Percentiles rank a stretch among this genome's conserved stretches.
phyloP scores from a whole-genome alignment of 2,888 invertebrate species.

The Hirudinaria manillensis region DNA sequence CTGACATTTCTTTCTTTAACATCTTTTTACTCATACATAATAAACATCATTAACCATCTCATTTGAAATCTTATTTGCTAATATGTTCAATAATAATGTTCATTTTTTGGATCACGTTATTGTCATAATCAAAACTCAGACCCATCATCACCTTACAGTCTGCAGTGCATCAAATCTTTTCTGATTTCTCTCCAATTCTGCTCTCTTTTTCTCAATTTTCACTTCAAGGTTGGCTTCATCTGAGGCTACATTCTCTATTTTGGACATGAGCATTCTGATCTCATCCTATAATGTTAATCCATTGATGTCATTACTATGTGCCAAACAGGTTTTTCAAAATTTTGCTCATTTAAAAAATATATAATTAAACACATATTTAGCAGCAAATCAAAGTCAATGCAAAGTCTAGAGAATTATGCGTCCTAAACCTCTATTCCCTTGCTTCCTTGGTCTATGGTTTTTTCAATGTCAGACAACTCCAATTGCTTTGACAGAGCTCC shows the following conservation, averaged over 20 bases:
- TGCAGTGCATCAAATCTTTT: conserved; percentile 86
- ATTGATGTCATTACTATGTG: neutral
- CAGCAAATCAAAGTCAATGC: too few species aligned
- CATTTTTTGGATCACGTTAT: too few species aligned
- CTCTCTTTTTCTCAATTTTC: conserved; percentile 81
- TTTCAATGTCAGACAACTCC: conserved; percentile 74
- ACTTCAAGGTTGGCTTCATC: conserved; percentile 81
- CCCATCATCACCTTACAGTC: conserved; percentile 69
- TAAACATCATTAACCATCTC: too few species aligned
- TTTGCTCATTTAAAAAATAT: too few species aligned
- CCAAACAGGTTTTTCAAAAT: neutral
- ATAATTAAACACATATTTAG: neutral
- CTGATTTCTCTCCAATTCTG: conserved; percentile 84
- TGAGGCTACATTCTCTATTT: conserved; percentile 77
- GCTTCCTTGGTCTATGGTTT: conserved; percentile 70
- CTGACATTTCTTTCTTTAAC: too few species aligned
- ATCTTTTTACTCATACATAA: too few species aligned
- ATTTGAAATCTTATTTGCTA: too few species aligned
- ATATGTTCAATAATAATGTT: too few species aligned
- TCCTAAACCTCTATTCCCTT: conserved; percentile 61
- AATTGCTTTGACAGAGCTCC: conserved; percentile 74
- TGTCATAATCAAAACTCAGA: too few species aligned
- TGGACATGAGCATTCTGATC: conserved; percentile 63
- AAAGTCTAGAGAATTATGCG: too few species aligned
- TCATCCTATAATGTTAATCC: conserved; percentile 58